Conservation (phyloP, 2,113 vertebrate species). For the Antennarius striatus region DNA sequence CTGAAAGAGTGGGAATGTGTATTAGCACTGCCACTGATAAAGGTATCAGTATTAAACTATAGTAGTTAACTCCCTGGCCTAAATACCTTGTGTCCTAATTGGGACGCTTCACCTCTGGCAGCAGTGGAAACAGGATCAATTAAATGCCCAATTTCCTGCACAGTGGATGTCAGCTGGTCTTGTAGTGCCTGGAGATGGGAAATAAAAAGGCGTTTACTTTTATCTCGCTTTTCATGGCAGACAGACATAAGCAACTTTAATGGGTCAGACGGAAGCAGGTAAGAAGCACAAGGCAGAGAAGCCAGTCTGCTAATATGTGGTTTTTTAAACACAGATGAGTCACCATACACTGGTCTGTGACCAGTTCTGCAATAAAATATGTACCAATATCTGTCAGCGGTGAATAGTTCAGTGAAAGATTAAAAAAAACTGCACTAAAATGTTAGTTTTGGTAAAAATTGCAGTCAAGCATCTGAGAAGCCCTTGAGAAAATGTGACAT, state of each 20-base stretch:
- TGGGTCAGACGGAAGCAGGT: not conserved
- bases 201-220: slow-evolving; percentile 42
- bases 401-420: no score
- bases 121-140: slow-evolving; percentile 95
- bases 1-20: not conserved
- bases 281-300: no score
- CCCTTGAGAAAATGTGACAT: no score
- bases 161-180: slow-evolving; percentile 94
- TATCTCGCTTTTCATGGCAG: slow-evolving; percentile 22
- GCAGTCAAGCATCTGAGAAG: no score
- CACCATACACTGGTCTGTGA: no score
- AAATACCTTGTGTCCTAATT: slow-evolving; percentile 96
- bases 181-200: slow-evolving; percentile 86
- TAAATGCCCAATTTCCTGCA: slow-evolving; percentile 96
- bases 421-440: no score
- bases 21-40: not conserved
- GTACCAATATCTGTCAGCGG: no score
- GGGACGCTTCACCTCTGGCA: slow-evolving; percentile 94
- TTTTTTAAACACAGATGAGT: no score
- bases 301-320: no score
- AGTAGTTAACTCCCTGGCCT: slow-evolving; percentile 58
- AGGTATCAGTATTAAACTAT: slow-evolving; percentile 11
- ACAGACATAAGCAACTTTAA: slow-evolving; percentile 10
- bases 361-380: no score
- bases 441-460: no score